Conservation (phyloP, 2,888 invertebrate species). For the Oeneis ivallda region DNA sequence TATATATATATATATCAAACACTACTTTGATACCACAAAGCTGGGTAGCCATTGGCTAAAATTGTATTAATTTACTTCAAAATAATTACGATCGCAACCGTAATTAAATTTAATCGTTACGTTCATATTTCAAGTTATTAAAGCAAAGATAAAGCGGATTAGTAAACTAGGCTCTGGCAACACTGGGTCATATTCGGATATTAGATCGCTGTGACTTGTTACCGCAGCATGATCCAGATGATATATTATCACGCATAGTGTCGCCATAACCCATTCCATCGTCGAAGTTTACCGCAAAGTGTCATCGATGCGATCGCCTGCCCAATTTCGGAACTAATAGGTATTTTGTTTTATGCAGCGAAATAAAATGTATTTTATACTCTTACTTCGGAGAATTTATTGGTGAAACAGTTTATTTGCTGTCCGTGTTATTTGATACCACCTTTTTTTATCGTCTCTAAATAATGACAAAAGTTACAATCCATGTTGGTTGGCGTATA, state of each 20-base stretch:
- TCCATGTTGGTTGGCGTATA: too few species aligned
- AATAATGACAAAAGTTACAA: too few species aligned
- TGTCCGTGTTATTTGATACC: too few species aligned
- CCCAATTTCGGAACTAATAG: background rate
- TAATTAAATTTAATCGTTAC: background rate
- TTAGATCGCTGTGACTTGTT: conserved; percentile 4
- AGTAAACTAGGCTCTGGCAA: background rate
- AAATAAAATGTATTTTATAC: too few species aligned
- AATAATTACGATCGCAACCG: too few species aligned
- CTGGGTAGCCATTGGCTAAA: too few species aligned
- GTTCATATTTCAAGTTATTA: background rate
- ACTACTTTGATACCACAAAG: too few species aligned
- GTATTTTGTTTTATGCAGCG: background rate
- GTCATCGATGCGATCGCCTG: background rate
- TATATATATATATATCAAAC: too few species aligned
- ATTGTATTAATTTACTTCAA: too few species aligned
- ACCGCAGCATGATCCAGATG: background rate
- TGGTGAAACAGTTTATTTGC: too few species aligned
- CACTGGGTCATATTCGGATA: background rate
- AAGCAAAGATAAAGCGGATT: background rate
- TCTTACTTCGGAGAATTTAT: too few species aligned
- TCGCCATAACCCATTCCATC: background rate
- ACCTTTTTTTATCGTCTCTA: too few species aligned
- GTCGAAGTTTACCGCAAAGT: background rate
- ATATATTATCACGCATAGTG: background rate